Conservation (phyloP, 1,140 invertebrate species). For the Drosophila pandora region DNA sequence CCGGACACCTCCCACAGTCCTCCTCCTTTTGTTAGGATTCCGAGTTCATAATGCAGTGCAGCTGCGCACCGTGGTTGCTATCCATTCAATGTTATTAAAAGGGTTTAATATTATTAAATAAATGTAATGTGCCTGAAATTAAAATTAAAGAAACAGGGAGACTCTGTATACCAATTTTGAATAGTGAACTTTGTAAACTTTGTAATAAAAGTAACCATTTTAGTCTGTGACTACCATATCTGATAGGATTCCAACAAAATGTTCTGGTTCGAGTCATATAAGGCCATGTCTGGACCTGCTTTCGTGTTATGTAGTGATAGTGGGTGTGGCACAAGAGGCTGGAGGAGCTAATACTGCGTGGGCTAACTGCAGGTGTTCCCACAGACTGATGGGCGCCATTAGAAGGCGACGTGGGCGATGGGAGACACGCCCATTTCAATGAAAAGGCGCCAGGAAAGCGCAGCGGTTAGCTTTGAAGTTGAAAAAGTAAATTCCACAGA, state of each 20-base stretch:
- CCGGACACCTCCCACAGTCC: constrained; percentile 14
- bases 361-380: constrained; percentile 70
- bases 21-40: constrained; percentile 3
- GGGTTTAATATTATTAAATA: too few species aligned
- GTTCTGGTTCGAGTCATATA: constrained; percentile 51
- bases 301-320: constrained; percentile 8
- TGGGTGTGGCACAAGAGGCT: constrained; percentile 25
- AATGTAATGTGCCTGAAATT: too few species aligned
- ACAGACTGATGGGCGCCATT: constrained; percentile 76
- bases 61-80: constrained; percentile 31
- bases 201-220: not conserved
- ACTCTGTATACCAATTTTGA: too few species aligned
- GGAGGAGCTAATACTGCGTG: constrained; percentile 40
- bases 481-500: constrained; percentile 12
- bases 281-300: constrained; percentile 32
- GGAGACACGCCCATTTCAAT: constrained; percentile 58
- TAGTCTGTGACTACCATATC: constrained; percentile 7
- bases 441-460: constrained; percentile 62
- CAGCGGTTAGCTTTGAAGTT: constrained; percentile 19
- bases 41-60: constrained; percentile 31
- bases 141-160: too few species aligned
- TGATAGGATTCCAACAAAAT: constrained; percentile 17
- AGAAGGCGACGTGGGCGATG: constrained; percentile 38
- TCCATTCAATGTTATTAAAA: not conserved
- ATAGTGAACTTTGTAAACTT: too few species aligned